Evolutionary conservation across 2,113 vertebrate species (phyloP), one percentile per base, ranked within the genome.

Genomic region (Morone chrysops): DNA sequence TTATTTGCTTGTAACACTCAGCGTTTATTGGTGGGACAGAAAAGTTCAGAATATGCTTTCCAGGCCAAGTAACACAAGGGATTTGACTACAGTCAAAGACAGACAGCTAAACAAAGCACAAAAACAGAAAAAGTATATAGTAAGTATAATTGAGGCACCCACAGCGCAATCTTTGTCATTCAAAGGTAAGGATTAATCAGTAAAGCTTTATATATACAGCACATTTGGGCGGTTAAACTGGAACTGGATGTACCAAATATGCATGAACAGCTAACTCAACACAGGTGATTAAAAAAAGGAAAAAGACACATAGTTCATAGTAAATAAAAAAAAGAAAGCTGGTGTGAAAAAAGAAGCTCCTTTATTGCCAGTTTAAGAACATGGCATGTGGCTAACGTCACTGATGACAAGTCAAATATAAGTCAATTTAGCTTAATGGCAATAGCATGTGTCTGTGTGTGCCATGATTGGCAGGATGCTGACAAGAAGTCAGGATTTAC

Each of bases 401-500:
- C 6, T n/a, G 14, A 43, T 31, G 20, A 79, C 65, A 67, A n/a
- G 68, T 79, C 51, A 70, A 54, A 50, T 69, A 31, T 59, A 48
- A 71, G 51, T 86, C 60, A 71, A 38, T 78, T 81, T 62, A 56
- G 48, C 54, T 20, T 51, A 71, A 80, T 40, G 59, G 57, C 20
- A 62, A 72, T 47, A 66, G 31, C 59, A 54, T 77, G 65, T 10
- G 72, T 72, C 48, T 13, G 48, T 56, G 43, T 65, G 62, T 62
- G 50, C 43, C 20, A 8, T n/a, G 67, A 77, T 0, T 70, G 77
- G 67, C 77, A 50, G 7, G 57, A 83, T 41, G 63, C 61, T 85
- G 81, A 88, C 85, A 83, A 45, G 25, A 67, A 61, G 75, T 75
- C n/a, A 63, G 16, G 65, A 84, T 87, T 90, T 85, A 92, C 62